Evolutionary conservation across 2,888 invertebrate species (phyloP).

Genomic region (Allacma fusca): DNA sequence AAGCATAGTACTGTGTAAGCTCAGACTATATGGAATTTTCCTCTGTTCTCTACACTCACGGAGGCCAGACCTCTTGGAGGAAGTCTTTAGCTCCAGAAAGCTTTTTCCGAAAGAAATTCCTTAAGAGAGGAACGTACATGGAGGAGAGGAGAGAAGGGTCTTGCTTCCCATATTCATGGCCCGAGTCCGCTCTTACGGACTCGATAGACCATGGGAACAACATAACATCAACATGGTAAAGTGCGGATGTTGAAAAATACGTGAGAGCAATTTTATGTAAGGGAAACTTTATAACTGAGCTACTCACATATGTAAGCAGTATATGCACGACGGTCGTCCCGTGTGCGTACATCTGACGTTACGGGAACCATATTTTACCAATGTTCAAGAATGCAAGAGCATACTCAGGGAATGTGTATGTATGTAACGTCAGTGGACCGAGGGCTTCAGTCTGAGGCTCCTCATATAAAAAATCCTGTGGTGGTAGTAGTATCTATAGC

Average conservation of each 20-base stretch:
- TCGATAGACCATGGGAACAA: neutral
- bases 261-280: constrained; percentile 20
- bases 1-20: no score
- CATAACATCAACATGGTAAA: constrained; percentile 10
- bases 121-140: constrained; percentile 14
- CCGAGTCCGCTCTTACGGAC: neutral
- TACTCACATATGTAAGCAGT: neutral
- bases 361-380: no score
- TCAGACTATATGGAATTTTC: no score
- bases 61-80: neutral
- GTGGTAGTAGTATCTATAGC: no score
- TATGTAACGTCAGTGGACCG: no score
- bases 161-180: neutral
- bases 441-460: no score
- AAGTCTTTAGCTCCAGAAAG: constrained; percentile 24
- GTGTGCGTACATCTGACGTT: neutral
- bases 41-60: neutral
- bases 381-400: no score
- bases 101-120: constrained; percentile 37
- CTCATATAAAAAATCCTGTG: no score
- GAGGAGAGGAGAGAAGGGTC: constrained; percentile 5
- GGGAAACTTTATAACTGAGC: constrained; percentile 2
- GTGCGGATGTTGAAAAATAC: constrained; percentile 31
- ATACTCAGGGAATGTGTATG: no score
- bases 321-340: neutral